Evolutionary conservation across 2,888 invertebrate genomes (phyloP).

Genomic region (Macropis europaea): DNA sequence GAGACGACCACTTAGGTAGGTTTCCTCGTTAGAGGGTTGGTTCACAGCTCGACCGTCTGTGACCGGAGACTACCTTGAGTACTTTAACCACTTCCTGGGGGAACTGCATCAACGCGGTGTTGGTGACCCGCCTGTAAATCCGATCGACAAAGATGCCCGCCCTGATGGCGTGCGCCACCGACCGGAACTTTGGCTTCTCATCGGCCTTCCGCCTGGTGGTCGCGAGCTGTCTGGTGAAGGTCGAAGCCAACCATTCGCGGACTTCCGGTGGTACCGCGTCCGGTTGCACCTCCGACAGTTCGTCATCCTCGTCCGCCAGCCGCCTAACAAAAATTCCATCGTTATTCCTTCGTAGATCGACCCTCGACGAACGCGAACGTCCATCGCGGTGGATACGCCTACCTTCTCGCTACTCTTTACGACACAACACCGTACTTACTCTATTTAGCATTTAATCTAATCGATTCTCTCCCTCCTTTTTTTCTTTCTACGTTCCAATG

Average conservation of each 20-base stretch:
- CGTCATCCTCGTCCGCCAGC: constrained; percentile 95
- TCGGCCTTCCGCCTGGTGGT: constrained; percentile 88
- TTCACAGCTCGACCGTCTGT: too few relatives aligned
- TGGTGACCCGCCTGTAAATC: constrained; percentile 91
- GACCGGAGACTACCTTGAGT: constrained; percentile 90
- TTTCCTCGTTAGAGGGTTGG: too few relatives aligned
- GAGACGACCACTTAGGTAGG: too few relatives aligned
- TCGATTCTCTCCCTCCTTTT: not conserved
- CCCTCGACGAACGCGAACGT: constrained; percentile 18
- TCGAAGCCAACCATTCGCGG: constrained; percentile 97
- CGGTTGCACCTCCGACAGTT: constrained; percentile 96
- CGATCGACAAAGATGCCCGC: constrained; percentile 98
- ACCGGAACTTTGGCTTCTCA: constrained; percentile 94
- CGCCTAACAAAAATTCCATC: constrained; percentile 81
- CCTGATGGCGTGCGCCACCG: constrained; percentile 97
- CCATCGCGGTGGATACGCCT: constrained; percentile 38
- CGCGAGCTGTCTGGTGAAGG: constrained; percentile 94
- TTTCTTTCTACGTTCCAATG: not conserved
- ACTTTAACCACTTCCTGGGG: constrained; percentile 92
- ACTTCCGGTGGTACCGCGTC: constrained; percentile 98
- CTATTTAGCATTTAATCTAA: too few relatives aligned
- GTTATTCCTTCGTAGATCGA: constrained; percentile 18
- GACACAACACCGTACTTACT: not conserved
- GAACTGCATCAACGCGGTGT: constrained; percentile 91
- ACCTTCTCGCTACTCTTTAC: constrained; percentile 34